phyloP scores from a whole-genome alignment of 2,888 invertebrate species.

The Tethea ocularis region DNA sequence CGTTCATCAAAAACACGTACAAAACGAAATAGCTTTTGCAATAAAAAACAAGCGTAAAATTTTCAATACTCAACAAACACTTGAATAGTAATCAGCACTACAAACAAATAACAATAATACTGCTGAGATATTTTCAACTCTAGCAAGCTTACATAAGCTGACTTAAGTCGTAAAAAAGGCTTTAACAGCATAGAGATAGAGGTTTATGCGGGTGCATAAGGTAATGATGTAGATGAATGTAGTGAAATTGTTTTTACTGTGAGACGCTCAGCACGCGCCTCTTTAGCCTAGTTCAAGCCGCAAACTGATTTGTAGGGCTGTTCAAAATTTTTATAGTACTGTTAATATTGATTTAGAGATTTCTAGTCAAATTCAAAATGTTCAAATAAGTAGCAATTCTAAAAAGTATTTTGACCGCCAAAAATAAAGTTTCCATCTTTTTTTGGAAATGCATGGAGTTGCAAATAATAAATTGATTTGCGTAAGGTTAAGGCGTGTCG shows the following conservation, averaged over 20 bases:
- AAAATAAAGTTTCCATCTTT: too few species aligned
- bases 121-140: constrained; percentile 58
- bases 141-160: constrained; percentile 19
- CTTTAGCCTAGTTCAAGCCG: constrained; percentile 52
- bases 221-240: constrained; percentile 43
- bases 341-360: constrained; percentile 13
- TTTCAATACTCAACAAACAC: constrained; percentile 44
- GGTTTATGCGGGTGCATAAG: constrained; percentile 18
- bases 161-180: constrained; percentile 22
- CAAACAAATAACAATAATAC: constrained; percentile 69
- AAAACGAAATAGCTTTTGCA: neutral
- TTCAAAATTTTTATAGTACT: constrained; percentile 27
- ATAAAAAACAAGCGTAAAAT: constrained; percentile 27
- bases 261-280: constrained; percentile 66
- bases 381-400: neutral
- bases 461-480: too few species aligned
- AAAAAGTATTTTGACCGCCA: neutral
- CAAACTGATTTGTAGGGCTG: constrained; percentile 54
- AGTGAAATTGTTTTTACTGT: constrained; percentile 67
- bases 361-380: neutral
- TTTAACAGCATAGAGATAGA: constrained; percentile 22
- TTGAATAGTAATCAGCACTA: constrained; percentile 64
- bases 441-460: too few species aligned
- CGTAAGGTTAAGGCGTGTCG: too few species aligned
- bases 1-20: neutral